Percentiles rank a stretch among this genome's conserved stretches.
These are phyloP conservation scores for Actinernus sp. DNA, from an alignment of 92 coral and sea anemone genomes.

Conservation along the genomic window DNA sequence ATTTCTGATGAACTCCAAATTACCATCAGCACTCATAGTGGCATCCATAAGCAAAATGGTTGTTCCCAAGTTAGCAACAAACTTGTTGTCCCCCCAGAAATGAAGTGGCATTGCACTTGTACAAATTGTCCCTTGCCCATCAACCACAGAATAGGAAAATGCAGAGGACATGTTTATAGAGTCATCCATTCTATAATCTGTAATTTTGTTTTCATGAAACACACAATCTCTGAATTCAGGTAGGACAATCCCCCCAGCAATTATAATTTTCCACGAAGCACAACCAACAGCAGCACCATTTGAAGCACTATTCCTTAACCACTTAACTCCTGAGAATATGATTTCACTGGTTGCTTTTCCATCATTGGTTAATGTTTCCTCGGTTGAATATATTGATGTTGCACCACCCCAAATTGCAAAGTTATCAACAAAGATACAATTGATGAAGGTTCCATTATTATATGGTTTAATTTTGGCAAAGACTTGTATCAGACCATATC, in stretches of 20 bases:
- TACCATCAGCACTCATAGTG: constrained; percentile 40
- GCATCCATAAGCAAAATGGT: constrained; percentile 61
- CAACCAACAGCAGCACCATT: constrained; percentile 64
- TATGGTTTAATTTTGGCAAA: constrained; percentile 23
- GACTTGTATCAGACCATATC: constrained; percentile 57
- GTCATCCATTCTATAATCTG: constrained; percentile 3
- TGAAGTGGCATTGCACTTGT: constrained; percentile 53
- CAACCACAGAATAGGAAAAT: constrained; percentile 40
- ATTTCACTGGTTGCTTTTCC: constrained; percentile 48
- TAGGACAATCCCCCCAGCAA: constrained; percentile 42
- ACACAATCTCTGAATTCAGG: constrained; percentile 26
- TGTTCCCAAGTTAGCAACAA: constrained; percentile 53
- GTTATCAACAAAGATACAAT: constrained; percentile 16
- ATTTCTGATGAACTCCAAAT: constrained; percentile 54
- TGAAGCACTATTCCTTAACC: constrained; percentile 47
- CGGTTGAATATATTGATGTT: constrained; percentile 34
- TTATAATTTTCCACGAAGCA: constrained; percentile 56
- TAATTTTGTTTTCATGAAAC: constrained; percentile 17
- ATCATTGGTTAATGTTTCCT: constrained; percentile 18
- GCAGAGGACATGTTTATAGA: constrained; percentile 12
- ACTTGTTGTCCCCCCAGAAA: constrained; percentile 29
- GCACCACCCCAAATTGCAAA: constrained; percentile 64
- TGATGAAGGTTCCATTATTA: constrained; percentile 33
- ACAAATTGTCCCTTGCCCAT: constrained; percentile 55
- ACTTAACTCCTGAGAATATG: constrained; percentile 17